phyloP scores from a whole-genome alignment of 1,140 invertebrate species.

The Drosophila obscura region DNA sequence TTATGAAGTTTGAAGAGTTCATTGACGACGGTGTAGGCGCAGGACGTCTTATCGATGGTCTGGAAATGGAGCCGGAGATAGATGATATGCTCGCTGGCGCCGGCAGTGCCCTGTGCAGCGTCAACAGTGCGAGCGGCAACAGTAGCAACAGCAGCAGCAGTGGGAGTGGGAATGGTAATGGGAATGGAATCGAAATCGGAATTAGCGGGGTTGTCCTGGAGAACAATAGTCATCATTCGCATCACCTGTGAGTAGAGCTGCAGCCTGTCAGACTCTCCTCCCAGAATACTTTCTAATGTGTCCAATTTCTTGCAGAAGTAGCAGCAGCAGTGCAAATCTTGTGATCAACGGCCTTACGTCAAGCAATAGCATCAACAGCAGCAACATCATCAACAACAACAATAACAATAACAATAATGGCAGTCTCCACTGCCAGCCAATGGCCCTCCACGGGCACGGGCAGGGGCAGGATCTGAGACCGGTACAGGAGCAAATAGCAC shows the following conservation, averaged over 20 bases:
- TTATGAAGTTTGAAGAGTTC: slow-evolving; percentile 82
- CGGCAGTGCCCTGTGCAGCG: slow-evolving; percentile 59
- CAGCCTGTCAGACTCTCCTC: neutral
- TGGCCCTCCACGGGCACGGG: slow-evolving; percentile 31
- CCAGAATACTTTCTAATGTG: neutral
- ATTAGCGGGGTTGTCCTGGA: slow-evolving; percentile 50
- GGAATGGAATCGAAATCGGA: slow-evolving; percentile 51
- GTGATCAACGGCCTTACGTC: slow-evolving; percentile 82
- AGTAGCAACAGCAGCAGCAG: slow-evolving; percentile 67
- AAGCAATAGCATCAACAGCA: slow-evolving; percentile 75
- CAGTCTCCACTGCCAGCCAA: slow-evolving; percentile 35
- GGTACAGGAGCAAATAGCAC: neutral
- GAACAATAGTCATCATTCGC: slow-evolving; percentile 59
- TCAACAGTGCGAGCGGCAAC: slow-evolving; percentile 58
- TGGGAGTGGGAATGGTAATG: slow-evolving; percentile 49
- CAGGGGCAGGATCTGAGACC: slow-evolving; percentile 18
- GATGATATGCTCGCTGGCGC: slow-evolving; percentile 70
- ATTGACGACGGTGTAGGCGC: slow-evolving; percentile 79
- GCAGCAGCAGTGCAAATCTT: slow-evolving; percentile 66
- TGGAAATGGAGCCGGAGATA: slow-evolving; percentile 80
- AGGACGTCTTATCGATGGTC: slow-evolving; percentile 78
- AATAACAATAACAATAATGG: slow-evolving; percentile 57
- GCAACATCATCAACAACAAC: slow-evolving; percentile 55
- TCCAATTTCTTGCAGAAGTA: slow-evolving; percentile 22
- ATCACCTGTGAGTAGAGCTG: slow-evolving; percentile 59